Evolutionary conservation across 2,888 invertebrate genomes (phyloP), one percentile per base, ranked within the genome.

Genomic region (Opisthograptis luteolata): DNA sequence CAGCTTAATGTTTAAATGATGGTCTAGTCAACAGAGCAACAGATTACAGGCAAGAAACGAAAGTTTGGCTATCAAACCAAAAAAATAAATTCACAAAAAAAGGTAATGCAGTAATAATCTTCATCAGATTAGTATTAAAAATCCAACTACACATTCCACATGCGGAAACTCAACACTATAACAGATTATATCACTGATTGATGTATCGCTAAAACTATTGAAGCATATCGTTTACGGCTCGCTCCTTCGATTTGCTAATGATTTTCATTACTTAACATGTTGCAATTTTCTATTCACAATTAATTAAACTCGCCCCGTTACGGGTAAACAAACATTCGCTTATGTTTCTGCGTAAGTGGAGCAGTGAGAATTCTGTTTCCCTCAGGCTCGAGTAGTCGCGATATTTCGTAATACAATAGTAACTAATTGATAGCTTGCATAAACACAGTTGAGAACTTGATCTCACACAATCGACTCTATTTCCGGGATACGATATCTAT

Each of bases 371-470:
- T 76, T 66, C 69, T 71, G 73, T 79, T 79, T 75, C 73, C 80
- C 79, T 75, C 58, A 63, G 69, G 69, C 70, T 64, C 58, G 60
- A 62, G 66, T 69, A 67, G 57, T 63, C 46, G 55, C 60, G 60
- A 63, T 28, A 64, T 87, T 80, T 75, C 78, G 82, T 83, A 87
- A 88, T 65, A 81, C 81, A 84, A 84, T 83, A 75, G 79, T 76
- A 75, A 76, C 79, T 88, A 87, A 87, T 87, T 83, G 79, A 86
- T 86, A 77, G 77, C 81, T 88, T 87, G 84, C 87, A 81, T 87
- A 87, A 88, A 85, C 25, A 6, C 70, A 25, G 15, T 25, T 60
- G 64, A 66, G 71, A 73, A 71, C 66, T 68, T 60, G 73, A 76
- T 79, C 70, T 70, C 68, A 76, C 66, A 79, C 74, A 79, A 79